Evolutionary conservation across 2,888 invertebrate species (phyloP).

Genomic region (Tinea trinotella): DNA sequence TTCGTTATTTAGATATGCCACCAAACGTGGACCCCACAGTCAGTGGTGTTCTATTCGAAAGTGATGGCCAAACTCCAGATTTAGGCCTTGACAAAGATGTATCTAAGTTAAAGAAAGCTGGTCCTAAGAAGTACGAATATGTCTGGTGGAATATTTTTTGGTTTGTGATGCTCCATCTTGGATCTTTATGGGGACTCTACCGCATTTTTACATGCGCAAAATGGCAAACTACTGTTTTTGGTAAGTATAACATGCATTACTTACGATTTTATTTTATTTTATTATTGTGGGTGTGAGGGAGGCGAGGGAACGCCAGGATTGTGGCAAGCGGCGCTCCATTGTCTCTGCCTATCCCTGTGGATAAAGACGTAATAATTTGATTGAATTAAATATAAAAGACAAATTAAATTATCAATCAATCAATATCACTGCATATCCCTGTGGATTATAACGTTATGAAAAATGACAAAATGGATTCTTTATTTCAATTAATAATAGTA

Average conservation of each 20-base stretch:
- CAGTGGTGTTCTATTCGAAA: conserved; percentile 76
- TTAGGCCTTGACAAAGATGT: conserved; percentile 73
- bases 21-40: conserved; percentile 60
- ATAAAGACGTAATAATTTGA: too few relatives aligned
- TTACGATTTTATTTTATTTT: too few relatives aligned
- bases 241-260: conserved; percentile 68
- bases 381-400: too few relatives aligned
- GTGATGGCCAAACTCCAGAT: conserved; percentile 76
- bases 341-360: too few relatives aligned
- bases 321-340: too few relatives aligned
- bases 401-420: too few relatives aligned
- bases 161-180: conserved; percentile 76
- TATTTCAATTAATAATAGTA: too few relatives aligned
- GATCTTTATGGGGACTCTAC: conserved; percentile 77
- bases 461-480: too few relatives aligned
- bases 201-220: conserved; percentile 77
- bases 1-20: conserved; percentile 49
- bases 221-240: conserved; percentile 75
- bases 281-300: too few relatives aligned
- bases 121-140: conserved; percentile 64
- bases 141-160: conserved; percentile 83
- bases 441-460: too few relatives aligned
- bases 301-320: too few relatives aligned
- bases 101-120: conserved; percentile 62
- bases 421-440: too few relatives aligned